Conservation (phyloP, 2,797 vertebrate species). For the Sarcoramphus papa region DNA sequence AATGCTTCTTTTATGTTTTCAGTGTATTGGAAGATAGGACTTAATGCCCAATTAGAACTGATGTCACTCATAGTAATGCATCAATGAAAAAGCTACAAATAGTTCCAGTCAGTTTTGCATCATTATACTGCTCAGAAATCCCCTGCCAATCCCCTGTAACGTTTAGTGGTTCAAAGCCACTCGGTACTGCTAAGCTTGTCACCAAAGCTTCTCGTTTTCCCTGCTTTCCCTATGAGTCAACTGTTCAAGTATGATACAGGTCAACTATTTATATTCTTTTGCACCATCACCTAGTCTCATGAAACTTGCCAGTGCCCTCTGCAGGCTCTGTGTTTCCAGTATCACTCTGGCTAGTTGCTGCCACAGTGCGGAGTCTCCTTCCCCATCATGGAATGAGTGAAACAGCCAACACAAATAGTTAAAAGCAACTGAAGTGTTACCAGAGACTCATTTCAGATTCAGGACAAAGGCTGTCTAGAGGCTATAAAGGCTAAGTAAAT, state of each 20-base stretch:
- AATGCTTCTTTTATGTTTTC: not conserved
- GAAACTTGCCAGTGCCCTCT: not conserved
- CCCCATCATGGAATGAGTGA: not conserved
- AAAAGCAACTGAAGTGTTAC: constrained; percentile 2
- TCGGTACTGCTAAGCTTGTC: not conserved
- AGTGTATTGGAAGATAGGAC: not conserved
- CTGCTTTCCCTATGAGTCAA: not conserved
- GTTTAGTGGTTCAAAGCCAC: not conserved
- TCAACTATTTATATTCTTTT: not conserved
- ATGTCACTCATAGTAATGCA: not conserved
- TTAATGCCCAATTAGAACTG: not conserved
- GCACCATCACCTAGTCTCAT: not conserved
- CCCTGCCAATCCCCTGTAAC: not conserved
- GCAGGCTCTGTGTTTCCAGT: not conserved
- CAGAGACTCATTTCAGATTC: not conserved
- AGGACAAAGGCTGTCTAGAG: constrained; percentile 32
- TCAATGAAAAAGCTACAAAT: constrained; percentile 10
- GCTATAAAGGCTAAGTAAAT: constrained; percentile 10
- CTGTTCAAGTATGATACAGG: not conserved
- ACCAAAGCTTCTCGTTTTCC: not conserved
- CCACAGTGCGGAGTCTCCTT: not conserved
- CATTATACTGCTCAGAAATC: not conserved
- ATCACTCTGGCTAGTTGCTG: not conserved
- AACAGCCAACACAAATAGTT: not conserved
- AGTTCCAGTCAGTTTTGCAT: constrained; percentile 4